Base-by-base conservation (phyloP, 2,797 vertebrate genomes). In the Podarcis lilfordi region DNA sequence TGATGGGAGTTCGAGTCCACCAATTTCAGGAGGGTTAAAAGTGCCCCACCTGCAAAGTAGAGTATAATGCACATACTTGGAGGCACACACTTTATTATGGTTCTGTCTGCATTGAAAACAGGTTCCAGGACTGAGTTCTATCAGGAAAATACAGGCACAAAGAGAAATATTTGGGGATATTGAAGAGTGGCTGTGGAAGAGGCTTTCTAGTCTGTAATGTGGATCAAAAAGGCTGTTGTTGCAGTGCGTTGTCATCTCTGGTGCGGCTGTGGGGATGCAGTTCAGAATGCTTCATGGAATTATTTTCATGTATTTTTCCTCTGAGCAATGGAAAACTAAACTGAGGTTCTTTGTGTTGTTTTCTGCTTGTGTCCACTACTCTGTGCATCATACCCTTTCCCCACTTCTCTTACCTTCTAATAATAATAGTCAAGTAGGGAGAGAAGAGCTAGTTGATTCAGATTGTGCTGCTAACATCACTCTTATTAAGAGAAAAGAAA, bases 331-430 rank as follows among this genome's bases (percentile, higher is more conserved):
- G 74, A 61, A 84, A 71, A 61, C 9, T 74, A 61, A 80, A 64
- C 3, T 79, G 27, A 64, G 29, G 17, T 43, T 43, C 35, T 64
- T 4, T 80, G 19, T 74, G 15, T 71, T 40, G 10, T 15, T 29
- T 87, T 50, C 13, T 61, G 76, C 23, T 45, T 59, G 32, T 74
- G 37, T 88, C n/a, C 76, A 72, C 66, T 88, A 61, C 37, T 80
- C 55, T 84, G n/a, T n/a, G 29, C 76, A 80, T 80, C 29, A 72
- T 45, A 74, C 77, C 37, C 5, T 75, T 35, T 37, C 21, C 35
- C 15, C 17, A 68, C 45, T 80, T 85, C 25, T 85, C 69, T 75
- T 75, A 80, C 71, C 40, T 32, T 66, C 71, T 75, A 78, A 37
- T 17, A 85, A 43, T 43, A 43, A 43, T 55, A 55, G 13, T 68